These are phyloP conservation scores for Nesoenas mayeri DNA, from an alignment of 2,113 vertebrate species.

Conservation along the genomic window DNA sequence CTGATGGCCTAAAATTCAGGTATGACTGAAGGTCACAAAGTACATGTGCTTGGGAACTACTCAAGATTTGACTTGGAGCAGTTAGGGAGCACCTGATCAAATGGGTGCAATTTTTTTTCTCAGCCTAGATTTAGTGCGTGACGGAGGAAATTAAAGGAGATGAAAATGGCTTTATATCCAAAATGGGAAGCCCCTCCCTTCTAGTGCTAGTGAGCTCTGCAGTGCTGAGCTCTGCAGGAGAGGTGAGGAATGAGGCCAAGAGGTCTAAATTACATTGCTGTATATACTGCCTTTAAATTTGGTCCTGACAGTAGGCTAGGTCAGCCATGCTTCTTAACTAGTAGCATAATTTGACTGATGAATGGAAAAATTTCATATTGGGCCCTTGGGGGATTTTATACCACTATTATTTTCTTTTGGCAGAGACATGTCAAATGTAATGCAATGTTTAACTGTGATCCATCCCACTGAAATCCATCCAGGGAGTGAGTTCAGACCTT, in stretches of 20 bases:
- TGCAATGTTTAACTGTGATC: not conserved
- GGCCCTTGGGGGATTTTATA: not conserved
- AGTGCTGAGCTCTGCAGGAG: not conserved
- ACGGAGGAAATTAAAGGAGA: not conserved
- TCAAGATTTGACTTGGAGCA: not conserved
- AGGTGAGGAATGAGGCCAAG: conserved; percentile 27
- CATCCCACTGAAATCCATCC: not conserved
- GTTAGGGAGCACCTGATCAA: not conserved
- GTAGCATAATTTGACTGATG: not conserved
- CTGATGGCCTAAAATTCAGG: not conserved
- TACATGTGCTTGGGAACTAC: not conserved
- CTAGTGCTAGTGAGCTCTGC: not conserved
- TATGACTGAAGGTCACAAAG: conserved; percentile 4
- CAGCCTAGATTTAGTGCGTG: not conserved
- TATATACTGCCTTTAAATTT: not conserved
- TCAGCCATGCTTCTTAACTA: not conserved
- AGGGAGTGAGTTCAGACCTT: not conserved
- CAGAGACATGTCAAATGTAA: not conserved
- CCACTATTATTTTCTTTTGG: not conserved
- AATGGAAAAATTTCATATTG: not conserved
- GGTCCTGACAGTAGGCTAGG: not conserved
- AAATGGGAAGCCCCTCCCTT: not conserved
- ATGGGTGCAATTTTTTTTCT: not conserved
- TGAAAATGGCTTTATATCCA: not conserved
- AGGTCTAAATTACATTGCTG: conserved; percentile 13